A percentile compares a stretch with the other conserved stretches of the same genome.
Evolutionary conservation across 2,888 invertebrate species (phyloP).

Genomic region (Tiliacea citrago): DNA sequence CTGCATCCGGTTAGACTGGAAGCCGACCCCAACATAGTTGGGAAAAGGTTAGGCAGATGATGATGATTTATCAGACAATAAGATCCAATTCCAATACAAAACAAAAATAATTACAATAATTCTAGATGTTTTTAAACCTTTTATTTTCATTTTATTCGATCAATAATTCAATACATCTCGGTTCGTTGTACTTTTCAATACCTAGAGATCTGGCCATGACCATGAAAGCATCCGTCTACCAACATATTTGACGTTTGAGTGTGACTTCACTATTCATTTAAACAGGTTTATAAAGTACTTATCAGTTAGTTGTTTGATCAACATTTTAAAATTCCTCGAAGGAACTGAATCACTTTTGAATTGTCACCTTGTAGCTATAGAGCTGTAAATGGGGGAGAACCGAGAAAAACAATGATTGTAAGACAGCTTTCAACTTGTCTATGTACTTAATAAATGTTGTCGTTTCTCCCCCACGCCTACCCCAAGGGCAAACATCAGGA

Average conservation of each 20-base stretch:
- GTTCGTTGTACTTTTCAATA: constrained; percentile 45
- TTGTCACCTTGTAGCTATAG: neutral
- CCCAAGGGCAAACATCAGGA: constrained; percentile 6
- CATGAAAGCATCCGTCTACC: constrained; percentile 37
- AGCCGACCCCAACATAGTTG: too few species aligned
- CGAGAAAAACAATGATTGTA: neutral
- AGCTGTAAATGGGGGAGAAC: constrained; percentile 11
- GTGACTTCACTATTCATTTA: neutral
- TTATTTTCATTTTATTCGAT: too few species aligned
- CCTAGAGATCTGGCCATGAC: constrained; percentile 4
- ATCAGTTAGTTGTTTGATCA: constrained; percentile 11
- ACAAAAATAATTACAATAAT: too few species aligned
- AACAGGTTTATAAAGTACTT: constrained; percentile 25
- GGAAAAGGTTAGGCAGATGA: too few species aligned
- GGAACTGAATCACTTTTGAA: neutral
- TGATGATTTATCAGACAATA: too few species aligned
- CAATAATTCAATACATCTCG: neutral
- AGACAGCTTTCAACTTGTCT: neutral
- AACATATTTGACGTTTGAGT: constrained; percentile 1
- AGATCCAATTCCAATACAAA: too few species aligned
- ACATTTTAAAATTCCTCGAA: constrained; percentile 24
- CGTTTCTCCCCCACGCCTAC: neutral
- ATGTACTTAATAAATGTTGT: constrained; percentile 10
- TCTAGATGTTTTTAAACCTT: too few species aligned
- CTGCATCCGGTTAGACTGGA: neutral